Percentiles rank a stretch among this genome's conserved stretches.
phyloP scores from a whole-genome alignment of 2,113 vertebrate genomes.

The Ancistrus triradiatus region DNA sequence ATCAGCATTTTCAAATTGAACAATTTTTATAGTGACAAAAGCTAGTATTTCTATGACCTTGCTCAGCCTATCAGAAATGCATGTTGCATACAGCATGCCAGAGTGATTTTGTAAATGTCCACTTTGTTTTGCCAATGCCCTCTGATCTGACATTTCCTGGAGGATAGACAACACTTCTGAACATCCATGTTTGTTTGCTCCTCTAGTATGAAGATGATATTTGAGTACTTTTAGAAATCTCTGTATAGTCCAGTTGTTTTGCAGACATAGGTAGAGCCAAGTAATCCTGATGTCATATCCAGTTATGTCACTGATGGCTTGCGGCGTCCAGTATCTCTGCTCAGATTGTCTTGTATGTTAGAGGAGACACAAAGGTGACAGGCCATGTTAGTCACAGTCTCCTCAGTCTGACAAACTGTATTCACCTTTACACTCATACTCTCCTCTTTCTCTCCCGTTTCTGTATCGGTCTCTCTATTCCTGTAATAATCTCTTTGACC shows the following conservation, averaged over 20 bases:
- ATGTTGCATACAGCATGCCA: slow-evolving; percentile 7
- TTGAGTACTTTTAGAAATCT: slow-evolving; percentile 5
- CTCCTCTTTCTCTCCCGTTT: neutral
- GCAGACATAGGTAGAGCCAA: slow-evolving; percentile 6
- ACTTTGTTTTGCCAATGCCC: neutral
- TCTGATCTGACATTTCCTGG: slow-evolving; percentile 29
- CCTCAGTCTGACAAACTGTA: slow-evolving; percentile 19
- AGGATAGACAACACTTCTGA: slow-evolving; percentile 2
- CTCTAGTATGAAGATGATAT: slow-evolving; percentile 15
- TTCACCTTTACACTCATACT: neutral
- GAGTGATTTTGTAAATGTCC: slow-evolving; percentile 6
- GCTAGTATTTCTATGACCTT: too few species aligned
- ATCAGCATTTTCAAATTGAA: too few species aligned
- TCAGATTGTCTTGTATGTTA: neutral
- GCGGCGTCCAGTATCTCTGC: slow-evolving; percentile 3
- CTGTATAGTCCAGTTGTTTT: neutral
- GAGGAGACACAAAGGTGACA: slow-evolving; percentile 23
- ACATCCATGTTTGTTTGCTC: slow-evolving; percentile 24
- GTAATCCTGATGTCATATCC: slow-evolving; percentile 25
- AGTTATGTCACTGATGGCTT: slow-evolving; percentile 14
- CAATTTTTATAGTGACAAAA: too few species aligned
- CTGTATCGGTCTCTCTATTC: neutral
- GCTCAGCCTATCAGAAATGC: slow-evolving; percentile 5
- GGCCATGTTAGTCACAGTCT: slow-evolving; percentile 20
- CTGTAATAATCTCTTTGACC: neutral